Base-by-base conservation (phyloP, 2,888 invertebrate species). In the Brachypterus glaber region DNA sequence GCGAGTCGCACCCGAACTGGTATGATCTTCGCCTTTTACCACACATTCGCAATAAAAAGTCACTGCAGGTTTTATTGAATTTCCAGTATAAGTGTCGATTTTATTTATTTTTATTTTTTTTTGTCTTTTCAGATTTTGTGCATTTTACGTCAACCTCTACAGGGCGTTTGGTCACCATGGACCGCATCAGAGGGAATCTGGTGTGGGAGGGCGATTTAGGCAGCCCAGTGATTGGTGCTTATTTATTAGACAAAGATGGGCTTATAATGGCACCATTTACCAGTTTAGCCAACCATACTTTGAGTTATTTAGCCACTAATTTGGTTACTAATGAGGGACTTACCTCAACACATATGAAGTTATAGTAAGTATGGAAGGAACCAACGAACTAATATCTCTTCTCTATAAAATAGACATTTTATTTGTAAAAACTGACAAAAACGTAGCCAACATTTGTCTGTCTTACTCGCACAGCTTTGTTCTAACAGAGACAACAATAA, bases 101-200 rank as follows among this genome's bases (percentile, higher is more conserved):
- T n/a, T n/a, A n/a, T n/a, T n/a, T 21, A 21, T 33, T 33, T 4
- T 16, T 5, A 18, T 21, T 16, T 18, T 35, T 30, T 21, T 15
- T 25, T 32, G 4, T 36, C 30, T 31, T 49, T 50, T 24, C 44
- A 91, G 92, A 87, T 55, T 76, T 84, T 49, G 77, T 85, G 8
- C 93, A 95, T 63, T 85, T 93, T 59, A 80, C 92, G 1, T 88
- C 90, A 0, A 92, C 91, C 49, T 89, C 90, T 1, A 84, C 79
- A 50, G 95, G 95, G 0, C 73, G 82, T 37, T 73, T 92, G 17
- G 77, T 90, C 48, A 92, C 93, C 0, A 72, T 95, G 44, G 85
- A 91, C 57, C 76, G 84, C 31, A 75, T 77, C 54, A 73, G 78
- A n/a, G 90, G 91, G 0, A 78, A 79, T 43, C 71, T 90, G 33